Evolutionary conservation across 2,797 vertebrate species (phyloP).

Genomic region (Monodelphis domestica): DNA sequence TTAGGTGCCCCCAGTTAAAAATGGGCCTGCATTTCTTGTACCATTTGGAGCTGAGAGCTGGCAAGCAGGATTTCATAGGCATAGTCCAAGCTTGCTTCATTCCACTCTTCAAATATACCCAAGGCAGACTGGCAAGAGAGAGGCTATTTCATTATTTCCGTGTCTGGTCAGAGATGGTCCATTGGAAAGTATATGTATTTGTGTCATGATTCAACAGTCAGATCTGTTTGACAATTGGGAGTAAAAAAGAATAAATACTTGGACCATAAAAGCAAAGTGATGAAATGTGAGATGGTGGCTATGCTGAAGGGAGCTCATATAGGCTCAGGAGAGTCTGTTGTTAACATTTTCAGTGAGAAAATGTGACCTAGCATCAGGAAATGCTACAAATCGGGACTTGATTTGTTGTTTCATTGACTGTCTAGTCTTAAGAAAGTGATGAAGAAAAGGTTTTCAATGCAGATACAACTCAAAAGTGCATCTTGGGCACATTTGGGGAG

Average conservation of each 20-base stretch:
- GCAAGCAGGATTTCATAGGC: background rate
- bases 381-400: background rate
- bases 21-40: background rate
- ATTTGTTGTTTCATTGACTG: background rate
- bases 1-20: background rate
- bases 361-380: background rate
- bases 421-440: background rate
- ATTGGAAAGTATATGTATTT: background rate
- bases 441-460: background rate
- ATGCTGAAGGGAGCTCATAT: background rate
- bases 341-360: background rate
- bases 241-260: background rate
- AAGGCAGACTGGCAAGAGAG: background rate
- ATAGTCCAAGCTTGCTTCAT: background rate
- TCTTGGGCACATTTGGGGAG: background rate
- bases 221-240: background rate
- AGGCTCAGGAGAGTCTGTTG: background rate
- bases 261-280: background rate
- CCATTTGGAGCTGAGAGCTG: background rate
- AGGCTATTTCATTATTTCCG: background rate
- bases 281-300: background rate
- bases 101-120: background rate
- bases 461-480: background rate
- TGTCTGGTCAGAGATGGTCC: background rate
- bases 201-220: background rate